Evolutionary conservation across 2,888 invertebrate genomes (phyloP).

Genomic region (Notocelia uddmanniana): DNA sequence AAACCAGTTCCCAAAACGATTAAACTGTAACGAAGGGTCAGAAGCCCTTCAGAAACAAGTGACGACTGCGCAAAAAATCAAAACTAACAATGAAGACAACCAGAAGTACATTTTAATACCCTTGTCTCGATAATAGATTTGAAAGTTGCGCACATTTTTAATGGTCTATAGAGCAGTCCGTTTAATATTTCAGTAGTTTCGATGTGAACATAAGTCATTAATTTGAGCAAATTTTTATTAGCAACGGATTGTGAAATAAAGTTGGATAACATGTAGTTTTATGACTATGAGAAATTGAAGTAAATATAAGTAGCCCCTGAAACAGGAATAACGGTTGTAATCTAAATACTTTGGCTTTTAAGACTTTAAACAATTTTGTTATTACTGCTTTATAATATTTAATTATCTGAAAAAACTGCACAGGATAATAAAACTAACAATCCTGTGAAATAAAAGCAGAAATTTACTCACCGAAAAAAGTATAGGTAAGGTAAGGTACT

Average conservation of each 20-base stretch:
- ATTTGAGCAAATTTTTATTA: slow-evolving; percentile 67
- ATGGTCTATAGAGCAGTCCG: slow-evolving; percentile 69
- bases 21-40: slow-evolving; percentile 57
- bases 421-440: background rate
- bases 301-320: background rate
- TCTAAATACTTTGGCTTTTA: background rate
- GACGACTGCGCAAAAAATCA: slow-evolving; percentile 73
- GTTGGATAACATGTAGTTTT: slow-evolving; percentile 52
- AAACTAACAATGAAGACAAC: slow-evolving; percentile 71
- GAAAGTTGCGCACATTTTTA: slow-evolving; percentile 72
- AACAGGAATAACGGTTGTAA: slow-evolving; percentile 13
- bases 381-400: background rate
- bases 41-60: slow-evolving; percentile 56
- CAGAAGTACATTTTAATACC: slow-evolving; percentile 79
- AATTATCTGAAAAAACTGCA: background rate
- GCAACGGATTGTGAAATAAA: slow-evolving; percentile 39
- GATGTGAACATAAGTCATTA: slow-evolving; percentile 74
- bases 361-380: background rate
- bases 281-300: slow-evolving; percentile 61
- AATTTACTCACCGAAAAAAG: background rate
- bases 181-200: slow-evolving; percentile 63
- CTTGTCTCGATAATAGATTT: slow-evolving; percentile 62
- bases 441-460: background rate
- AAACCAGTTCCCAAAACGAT: slow-evolving; percentile 68
- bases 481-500: background rate